Conservation (phyloP, 1,140 invertebrate species). For the Dendroctonus ponderosae region DNA sequence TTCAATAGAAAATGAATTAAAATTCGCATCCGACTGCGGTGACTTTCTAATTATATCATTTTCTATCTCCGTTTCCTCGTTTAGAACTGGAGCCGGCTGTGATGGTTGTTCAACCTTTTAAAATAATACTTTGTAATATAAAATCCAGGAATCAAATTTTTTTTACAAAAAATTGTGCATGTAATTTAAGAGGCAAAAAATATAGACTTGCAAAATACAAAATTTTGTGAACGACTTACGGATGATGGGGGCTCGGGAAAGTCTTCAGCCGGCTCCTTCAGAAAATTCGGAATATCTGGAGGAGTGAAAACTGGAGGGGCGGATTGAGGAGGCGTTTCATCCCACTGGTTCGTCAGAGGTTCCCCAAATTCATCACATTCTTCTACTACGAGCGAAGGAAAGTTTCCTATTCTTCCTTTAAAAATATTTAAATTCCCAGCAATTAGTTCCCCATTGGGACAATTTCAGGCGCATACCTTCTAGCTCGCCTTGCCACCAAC, state of each 20-base stretch:
- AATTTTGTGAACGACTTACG: slow-evolving; percentile 1
- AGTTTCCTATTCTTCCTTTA: slow-evolving; percentile 74
- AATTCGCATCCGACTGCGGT: slow-evolving; percentile 29
- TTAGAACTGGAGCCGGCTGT: slow-evolving; percentile 50
- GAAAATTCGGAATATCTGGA: slow-evolving; percentile 66
- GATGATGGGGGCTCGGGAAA: not conserved
- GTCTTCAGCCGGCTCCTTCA: slow-evolving; percentile 48
- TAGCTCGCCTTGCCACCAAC: slow-evolving; percentile 94
- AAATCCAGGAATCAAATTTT: not conserved
- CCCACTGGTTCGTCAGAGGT: slow-evolving; percentile 67
- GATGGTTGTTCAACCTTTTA: slow-evolving; percentile 27
- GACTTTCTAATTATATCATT: slow-evolving; percentile 36
- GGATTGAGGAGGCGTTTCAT: slow-evolving; percentile 67
- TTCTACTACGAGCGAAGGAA: slow-evolving; percentile 93
- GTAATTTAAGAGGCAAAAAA: slow-evolving; percentile 3
- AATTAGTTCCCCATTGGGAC: slow-evolving; percentile 65
- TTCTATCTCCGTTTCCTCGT: slow-evolving; percentile 49
- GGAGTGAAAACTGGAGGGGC: slow-evolving; percentile 79
- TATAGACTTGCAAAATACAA: too few relatives aligned
- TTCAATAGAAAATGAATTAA: slow-evolving; percentile 67
- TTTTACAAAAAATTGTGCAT: not conserved
- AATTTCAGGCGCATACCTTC: slow-evolving; percentile 57
- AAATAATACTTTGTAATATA: not conserved
- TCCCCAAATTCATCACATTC: slow-evolving; percentile 80
- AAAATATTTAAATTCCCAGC: not conserved